phyloP scores from a whole-genome alignment of 2,797 vertebrate species.

The Coracias cyanogaster region DNA sequence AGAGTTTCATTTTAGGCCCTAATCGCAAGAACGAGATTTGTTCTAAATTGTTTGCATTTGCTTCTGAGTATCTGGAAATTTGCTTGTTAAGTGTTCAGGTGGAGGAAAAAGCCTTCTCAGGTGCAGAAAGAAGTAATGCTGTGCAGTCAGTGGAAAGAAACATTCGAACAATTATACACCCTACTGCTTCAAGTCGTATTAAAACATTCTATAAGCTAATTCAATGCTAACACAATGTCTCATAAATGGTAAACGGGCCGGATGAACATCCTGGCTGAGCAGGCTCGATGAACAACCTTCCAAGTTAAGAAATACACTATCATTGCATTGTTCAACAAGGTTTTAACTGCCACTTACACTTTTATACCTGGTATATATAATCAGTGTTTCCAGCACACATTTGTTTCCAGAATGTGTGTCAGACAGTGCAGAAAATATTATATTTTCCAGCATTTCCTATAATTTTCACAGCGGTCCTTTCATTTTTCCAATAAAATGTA shows the following conservation, averaged over 20 bases:
- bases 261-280: constrained; percentile 54
- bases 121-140: constrained; percentile 64
- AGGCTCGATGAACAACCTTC: constrained; percentile 42
- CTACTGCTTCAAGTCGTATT: constrained; percentile 73
- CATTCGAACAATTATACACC: constrained; percentile 71
- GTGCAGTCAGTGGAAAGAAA: constrained; percentile 68
- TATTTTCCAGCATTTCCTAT: neutral
- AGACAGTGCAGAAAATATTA: neutral
- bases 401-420: neutral
- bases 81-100: constrained; percentile 69
- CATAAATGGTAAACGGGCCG: constrained; percentile 58
- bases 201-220: constrained; percentile 75
- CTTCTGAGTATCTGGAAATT: constrained; percentile 68
- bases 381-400: constrained; percentile 2
- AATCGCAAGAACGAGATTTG: constrained; percentile 54
- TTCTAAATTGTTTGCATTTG: constrained; percentile 71
- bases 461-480: neutral
- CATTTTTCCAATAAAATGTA: neutral
- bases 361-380: constrained; percentile 25
- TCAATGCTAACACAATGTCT: constrained; percentile 63
- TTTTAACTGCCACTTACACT: constrained; percentile 53
- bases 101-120: constrained; percentile 68
- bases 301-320: constrained; percentile 29
- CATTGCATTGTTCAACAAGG: constrained; percentile 48
- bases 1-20: constrained; percentile 48